Base-by-base conservation (phyloP, 2,888 invertebrate species). In the Ommatoiulus sabulosus region DNA sequence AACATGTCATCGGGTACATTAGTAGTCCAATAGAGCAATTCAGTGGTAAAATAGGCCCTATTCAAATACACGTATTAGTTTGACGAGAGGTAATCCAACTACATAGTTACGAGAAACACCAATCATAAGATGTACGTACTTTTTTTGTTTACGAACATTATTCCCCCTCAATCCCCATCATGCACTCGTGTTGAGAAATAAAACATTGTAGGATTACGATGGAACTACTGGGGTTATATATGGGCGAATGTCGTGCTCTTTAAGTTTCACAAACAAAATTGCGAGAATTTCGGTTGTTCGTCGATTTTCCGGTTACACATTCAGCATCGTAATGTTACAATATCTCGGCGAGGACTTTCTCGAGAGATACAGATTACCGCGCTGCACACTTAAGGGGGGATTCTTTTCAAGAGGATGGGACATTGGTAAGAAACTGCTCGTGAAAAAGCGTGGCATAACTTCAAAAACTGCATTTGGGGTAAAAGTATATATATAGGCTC, bases 41-140 rank as follows among this genome's bases (percentile, higher is more conserved):
- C 72, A 72, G 20, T 24, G 20, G 6, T 24, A 72, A 72, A 72
- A 24, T 24, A 24, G 72, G 72, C 72, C 72, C 72, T 72, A 72
- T 72, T 72, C 72, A 20, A 72, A 24, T 72, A 72, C 72, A 72
- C 72, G 72, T 20, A 72, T 72, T 72, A 72, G 72, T 24, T 72
- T 72, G 72, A 72, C 72, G 24, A 20, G 72, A 72, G 72, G 72
- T 72, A 72, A 72, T 72, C 72, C 20, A 72, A 72, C 72, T 72
- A 72, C 72, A 72, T 72, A 72, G 20, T 72, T 72, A 72, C 72
- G 72, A 72, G 20, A 72, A 72, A 72, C 72, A 72, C 72, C 72
- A 72, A 72, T 72, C 72, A 72, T 20, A 72, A 72, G 72, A 24
- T 72, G 72, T 72, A 72, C 72, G 72, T 72, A 72, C 72, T 72